Percentiles rank a stretch among this genome's conserved stretches.
phyloP scores from a whole-genome alignment of 2,113 vertebrate genomes.

The Prinia subflava region DNA sequence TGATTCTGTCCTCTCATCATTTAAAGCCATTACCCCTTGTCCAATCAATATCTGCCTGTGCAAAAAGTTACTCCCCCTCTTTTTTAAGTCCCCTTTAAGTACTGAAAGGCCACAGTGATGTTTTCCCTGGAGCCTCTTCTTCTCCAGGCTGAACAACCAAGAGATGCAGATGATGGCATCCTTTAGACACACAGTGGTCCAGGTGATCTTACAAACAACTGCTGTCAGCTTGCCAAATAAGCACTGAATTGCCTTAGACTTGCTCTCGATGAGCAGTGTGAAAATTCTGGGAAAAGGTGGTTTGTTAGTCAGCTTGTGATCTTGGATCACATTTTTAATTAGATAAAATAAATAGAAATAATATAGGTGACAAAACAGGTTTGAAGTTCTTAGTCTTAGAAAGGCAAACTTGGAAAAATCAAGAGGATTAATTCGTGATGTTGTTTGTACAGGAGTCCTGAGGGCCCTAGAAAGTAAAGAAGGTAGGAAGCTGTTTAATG shows the following conservation, averaged over 20 bases:
- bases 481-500: background rate
- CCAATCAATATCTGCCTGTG: background rate
- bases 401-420: background rate
- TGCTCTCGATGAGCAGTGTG: background rate
- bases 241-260: background rate
- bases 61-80: background rate
- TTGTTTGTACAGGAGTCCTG: background rate
- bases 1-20: background rate
- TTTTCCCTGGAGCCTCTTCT: background rate
- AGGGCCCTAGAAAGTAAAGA: background rate
- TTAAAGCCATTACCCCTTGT: background rate
- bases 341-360: background rate
- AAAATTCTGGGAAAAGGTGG: background rate
- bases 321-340: background rate
- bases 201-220: background rate
- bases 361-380: background rate
- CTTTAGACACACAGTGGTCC: accelerated
- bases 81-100: background rate
- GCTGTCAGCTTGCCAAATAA: background rate
- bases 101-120: background rate
- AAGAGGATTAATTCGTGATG: background rate
- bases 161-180: background rate
- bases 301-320: background rate
- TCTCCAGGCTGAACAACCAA: background rate
- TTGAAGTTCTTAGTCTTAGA: background rate